Conservation (phyloP, 2,113 vertebrate species). For the zebrafish (Danio rerio) region DNA sequence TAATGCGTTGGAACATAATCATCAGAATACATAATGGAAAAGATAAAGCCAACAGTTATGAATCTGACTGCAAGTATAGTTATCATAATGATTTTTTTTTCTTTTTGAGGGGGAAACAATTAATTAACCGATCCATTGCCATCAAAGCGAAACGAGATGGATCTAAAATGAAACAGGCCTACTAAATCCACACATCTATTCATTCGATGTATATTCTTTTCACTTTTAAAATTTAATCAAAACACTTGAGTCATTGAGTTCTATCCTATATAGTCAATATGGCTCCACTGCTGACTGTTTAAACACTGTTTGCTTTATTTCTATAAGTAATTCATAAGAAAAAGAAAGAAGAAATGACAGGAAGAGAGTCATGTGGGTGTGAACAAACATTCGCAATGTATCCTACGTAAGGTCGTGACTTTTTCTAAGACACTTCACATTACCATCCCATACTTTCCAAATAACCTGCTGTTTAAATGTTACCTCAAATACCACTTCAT, state of each 20-base stretch:
- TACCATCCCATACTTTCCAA: background rate
- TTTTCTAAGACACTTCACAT: background rate
- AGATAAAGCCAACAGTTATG: background rate
- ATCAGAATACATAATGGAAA: background rate
- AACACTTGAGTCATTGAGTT: background rate
- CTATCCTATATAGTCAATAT: background rate
- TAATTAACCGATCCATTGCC: background rate
- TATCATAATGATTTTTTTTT: background rate
- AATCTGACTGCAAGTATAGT: background rate
- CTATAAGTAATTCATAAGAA: too few species aligned
- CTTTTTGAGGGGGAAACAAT: background rate
- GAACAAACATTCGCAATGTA: constrained; percentile 20
- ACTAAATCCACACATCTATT: background rate
- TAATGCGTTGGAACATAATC: background rate
- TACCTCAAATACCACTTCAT: constrained; percentile 32
- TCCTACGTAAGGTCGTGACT: background rate
- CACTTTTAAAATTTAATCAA: constrained; percentile 5
- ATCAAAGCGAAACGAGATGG: background rate
- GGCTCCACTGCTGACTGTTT: background rate
- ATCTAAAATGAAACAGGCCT: background rate
- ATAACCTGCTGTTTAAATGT: constrained; percentile 29
- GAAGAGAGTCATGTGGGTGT: background rate
- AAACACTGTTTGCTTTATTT: background rate
- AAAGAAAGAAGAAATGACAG: background rate
- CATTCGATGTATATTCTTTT: background rate